phyloP scores from a whole-genome alignment of 2,797 vertebrate genomes.

The Sebastes nivosus region DNA sequence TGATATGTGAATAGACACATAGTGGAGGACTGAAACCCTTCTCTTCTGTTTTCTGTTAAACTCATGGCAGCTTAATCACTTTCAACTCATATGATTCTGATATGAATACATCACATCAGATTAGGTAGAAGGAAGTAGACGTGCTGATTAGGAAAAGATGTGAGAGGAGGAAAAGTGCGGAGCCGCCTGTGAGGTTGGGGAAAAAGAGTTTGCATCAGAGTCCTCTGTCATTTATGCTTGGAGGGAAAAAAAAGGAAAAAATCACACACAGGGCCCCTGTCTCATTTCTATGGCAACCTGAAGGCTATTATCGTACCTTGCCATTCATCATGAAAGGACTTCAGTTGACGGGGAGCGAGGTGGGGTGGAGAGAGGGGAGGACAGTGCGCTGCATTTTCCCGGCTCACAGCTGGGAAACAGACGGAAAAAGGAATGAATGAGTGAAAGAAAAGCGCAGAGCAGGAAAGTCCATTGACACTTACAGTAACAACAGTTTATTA shows the following conservation, averaged over 20 bases:
- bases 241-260: constrained; percentile 63
- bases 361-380: constrained; percentile 71
- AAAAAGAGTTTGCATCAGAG: constrained; percentile 54
- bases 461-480: constrained; percentile 7
- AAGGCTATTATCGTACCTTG: constrained; percentile 98
- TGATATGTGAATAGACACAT: constrained; percentile 3
- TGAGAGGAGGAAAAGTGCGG: constrained; percentile 15
- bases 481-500: neutral
- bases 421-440: constrained; percentile 46
- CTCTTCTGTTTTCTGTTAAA: neutral
- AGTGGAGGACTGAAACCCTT: neutral
- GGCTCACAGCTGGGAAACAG: constrained; percentile 77
- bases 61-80: neutral
- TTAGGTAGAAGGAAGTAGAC: constrained; percentile 8
- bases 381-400: constrained; percentile 79
- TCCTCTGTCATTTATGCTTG: constrained; percentile 90
- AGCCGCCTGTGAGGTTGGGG: constrained; percentile 38
- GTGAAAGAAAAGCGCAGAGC: constrained; percentile 18
- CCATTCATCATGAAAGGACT: constrained; percentile 99
- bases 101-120: constrained; percentile 14
- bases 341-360: constrained; percentile 87
- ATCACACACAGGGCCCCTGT: constrained; percentile 91
- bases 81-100: neutral
- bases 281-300: constrained; percentile 95
- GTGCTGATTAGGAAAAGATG: constrained; percentile 27